phyloP scores from a whole-genome alignment of 2,888 invertebrate species.

The Cenopis cana region DNA sequence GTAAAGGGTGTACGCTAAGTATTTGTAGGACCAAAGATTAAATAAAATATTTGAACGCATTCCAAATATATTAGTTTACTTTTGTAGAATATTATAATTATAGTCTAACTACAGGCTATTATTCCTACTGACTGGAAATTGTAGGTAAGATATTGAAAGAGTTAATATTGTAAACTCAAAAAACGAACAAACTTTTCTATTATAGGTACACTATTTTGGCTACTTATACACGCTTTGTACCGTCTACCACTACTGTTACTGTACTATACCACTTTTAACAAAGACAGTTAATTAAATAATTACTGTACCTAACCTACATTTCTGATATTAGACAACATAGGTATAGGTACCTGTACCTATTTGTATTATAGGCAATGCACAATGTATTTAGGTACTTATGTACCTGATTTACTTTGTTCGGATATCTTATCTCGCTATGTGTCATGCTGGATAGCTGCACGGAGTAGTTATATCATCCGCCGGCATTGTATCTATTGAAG shows the following conservation, averaged over 20 bases:
- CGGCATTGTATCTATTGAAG: too few species aligned
- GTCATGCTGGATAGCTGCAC: background rate
- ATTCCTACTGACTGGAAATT: background rate
- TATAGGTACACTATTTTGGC: background rate
- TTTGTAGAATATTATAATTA: background rate
- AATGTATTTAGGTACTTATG: background rate
- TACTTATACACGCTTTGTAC: background rate
- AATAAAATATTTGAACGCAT: constrained; percentile 35
- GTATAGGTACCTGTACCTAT: too few species aligned
- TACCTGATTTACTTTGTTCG: background rate
- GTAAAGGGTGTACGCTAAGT: constrained; percentile 37
- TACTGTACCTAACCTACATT: background rate
- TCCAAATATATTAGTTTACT: constrained; percentile 20
- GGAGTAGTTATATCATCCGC: background rate
- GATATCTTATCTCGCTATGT: background rate
- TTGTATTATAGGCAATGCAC: constrained; percentile 1
- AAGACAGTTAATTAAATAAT: background rate
- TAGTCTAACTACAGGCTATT: background rate
- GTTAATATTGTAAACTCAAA: background rate
- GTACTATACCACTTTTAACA: too few species aligned
- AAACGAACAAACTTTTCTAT: background rate
- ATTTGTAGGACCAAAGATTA: constrained; percentile 51
- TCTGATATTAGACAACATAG: background rate
- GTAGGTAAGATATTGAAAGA: background rate
- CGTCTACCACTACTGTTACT: too few species aligned